Conservation (phyloP, 2,888 invertebrate species). For the Cryptocephalus moraei region DNA sequence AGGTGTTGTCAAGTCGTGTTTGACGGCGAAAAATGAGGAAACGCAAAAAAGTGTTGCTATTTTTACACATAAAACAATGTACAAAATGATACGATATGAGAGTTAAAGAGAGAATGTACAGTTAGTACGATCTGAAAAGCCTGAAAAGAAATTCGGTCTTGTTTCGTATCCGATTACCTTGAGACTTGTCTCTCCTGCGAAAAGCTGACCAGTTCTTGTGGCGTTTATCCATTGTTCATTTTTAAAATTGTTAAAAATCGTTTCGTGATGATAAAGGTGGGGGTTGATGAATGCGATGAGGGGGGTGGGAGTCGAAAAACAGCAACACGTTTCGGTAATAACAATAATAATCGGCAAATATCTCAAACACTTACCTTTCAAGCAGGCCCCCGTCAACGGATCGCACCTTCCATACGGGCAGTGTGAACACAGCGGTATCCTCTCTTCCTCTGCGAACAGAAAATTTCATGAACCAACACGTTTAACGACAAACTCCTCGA, state of each 20-base stretch:
- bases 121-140: constrained; percentile 18
- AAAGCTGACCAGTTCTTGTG: constrained; percentile 23
- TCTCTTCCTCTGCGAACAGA: constrained; percentile 21
- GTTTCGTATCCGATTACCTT: constrained; percentile 4
- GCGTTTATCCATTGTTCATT: constrained; percentile 11
- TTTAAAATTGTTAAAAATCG: neutral
- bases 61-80: constrained; percentile 22
- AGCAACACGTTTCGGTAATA: constrained; percentile 30
- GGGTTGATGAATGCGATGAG: constrained; percentile 6
- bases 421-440: constrained; percentile 50
- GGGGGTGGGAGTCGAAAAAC: constrained; percentile 22
- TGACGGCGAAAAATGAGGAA: constrained; percentile 16
- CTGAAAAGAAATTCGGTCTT: constrained; percentile 4
- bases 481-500: neutral
- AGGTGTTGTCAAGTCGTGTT: constrained; percentile 21
- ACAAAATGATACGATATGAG: constrained; percentile 15
- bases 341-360: constrained; percentile 3
- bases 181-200: constrained; percentile 9
- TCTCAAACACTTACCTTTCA: constrained; percentile 57
- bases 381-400: constrained; percentile 69
- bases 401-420: constrained; percentile 74
- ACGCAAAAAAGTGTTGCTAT: constrained; percentile 30
- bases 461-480: neutral
- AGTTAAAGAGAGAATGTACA: constrained; percentile 31
- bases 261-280: constrained; percentile 12